A percentile compares a stretch with the other conserved stretches of the same genome.
phyloP scores from a whole-genome alignment of 2,797 vertebrate species.

The Gorsachius magnificus region DNA sequence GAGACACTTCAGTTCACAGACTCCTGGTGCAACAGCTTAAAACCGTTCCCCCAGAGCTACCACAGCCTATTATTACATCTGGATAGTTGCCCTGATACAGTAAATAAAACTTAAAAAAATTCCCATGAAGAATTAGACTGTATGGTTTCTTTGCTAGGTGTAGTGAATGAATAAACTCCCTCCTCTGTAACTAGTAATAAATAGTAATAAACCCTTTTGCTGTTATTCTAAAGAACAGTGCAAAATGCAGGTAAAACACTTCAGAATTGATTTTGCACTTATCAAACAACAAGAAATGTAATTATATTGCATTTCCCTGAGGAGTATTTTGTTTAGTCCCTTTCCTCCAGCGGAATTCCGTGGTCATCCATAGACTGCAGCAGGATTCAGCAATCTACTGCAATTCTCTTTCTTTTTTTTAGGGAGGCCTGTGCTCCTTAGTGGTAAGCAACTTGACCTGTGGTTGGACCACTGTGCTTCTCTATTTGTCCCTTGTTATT shows the following conservation, averaged over 20 bases:
- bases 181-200: background rate
- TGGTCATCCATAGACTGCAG: background rate
- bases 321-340: background rate
- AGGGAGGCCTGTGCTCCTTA: background rate
- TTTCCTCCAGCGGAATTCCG: background rate
- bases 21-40: background rate
- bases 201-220: background rate
- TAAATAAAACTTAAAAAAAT: background rate
- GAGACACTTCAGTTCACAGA: background rate
- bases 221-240: slow-evolving; percentile 5
- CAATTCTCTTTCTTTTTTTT: background rate
- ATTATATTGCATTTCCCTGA: background rate
- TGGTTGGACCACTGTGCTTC: background rate
- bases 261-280: background rate
- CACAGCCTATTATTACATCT: background rate
- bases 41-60: background rate
- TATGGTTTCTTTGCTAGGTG: background rate
- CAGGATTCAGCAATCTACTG: background rate
- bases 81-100: background rate
- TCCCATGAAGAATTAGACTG: background rate
- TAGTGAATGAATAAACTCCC: background rate
- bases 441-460: background rate
- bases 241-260: background rate
- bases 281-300: background rate
- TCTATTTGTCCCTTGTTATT: background rate